Percentiles rank a stretch among this genome's conserved stretches.
Conservation (phyloP, 1,140 invertebrate genomes). For the Zaprionus camerounensis region DNA sequence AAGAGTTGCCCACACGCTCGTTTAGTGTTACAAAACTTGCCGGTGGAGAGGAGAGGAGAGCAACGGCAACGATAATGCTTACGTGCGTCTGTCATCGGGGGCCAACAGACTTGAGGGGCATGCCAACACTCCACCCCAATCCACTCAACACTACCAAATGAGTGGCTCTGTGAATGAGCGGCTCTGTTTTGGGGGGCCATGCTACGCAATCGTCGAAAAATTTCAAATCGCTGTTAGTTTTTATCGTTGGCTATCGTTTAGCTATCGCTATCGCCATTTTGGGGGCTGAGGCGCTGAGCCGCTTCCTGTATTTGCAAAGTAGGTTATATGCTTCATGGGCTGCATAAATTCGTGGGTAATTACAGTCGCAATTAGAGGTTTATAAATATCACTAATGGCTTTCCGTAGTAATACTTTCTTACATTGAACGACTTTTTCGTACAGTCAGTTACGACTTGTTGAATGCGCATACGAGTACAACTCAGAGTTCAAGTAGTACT, state of each 20-base stretch:
- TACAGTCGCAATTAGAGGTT: slow-evolving; percentile 66
- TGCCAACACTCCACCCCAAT: slow-evolving; percentile 3
- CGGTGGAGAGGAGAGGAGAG: slow-evolving; percentile 16
- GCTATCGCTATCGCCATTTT: slow-evolving; percentile 50
- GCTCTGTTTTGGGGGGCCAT: slow-evolving; percentile 17
- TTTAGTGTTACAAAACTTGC: slow-evolving; percentile 67
- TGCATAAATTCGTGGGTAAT: slow-evolving; percentile 67
- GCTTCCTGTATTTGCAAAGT: slow-evolving; percentile 68
- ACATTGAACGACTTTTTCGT: slow-evolving; percentile 20
- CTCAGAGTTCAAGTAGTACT: no score
- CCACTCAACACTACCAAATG: slow-evolving; percentile 10
- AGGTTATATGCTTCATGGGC: slow-evolving; percentile 47
- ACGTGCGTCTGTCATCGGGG: slow-evolving; percentile 67
- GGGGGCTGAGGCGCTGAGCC: slow-evolving; percentile 33
- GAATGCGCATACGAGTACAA: neutral
- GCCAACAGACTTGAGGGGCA: slow-evolving; percentile 19
- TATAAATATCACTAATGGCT: slow-evolving; percentile 71
- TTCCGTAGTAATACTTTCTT: slow-evolving; percentile 39
- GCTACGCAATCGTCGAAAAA: slow-evolving; percentile 74
- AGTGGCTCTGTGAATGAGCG: slow-evolving; percentile 18
- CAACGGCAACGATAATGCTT: slow-evolving; percentile 50
- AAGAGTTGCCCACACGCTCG: slow-evolving; percentile 71
- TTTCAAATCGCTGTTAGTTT: slow-evolving; percentile 57
- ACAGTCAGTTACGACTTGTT: slow-evolving; percentile 27
- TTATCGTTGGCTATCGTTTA: slow-evolving; percentile 27